Conservation (phyloP, 2,113 vertebrate species). For the Dissostichus mawsoni region DNA sequence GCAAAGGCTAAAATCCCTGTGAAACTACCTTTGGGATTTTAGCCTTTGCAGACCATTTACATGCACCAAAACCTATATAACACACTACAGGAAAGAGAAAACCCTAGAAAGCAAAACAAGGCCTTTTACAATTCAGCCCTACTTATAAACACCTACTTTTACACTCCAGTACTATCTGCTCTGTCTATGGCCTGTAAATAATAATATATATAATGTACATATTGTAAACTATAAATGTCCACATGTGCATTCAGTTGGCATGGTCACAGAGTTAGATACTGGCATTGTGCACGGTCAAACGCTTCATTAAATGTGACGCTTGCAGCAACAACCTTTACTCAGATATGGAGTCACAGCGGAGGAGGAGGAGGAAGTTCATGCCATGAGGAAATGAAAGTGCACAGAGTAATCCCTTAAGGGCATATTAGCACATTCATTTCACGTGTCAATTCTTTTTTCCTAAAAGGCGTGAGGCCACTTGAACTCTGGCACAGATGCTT, state of each 20-base stretch:
- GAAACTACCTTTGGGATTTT: too few species aligned
- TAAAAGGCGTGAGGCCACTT: slow-evolving; percentile 15
- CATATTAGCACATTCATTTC: neutral
- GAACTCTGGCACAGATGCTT: slow-evolving; percentile 67
- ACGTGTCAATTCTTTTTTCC: neutral
- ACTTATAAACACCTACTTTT: neutral
- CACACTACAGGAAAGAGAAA: too few species aligned
- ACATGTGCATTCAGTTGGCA: neutral
- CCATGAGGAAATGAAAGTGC: neutral
- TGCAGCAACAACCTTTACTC: slow-evolving; percentile 30
- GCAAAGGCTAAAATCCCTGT: too few species aligned
- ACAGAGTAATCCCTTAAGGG: neutral
- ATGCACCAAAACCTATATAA: too few species aligned
- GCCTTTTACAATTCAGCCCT: neutral
- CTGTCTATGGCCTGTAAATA: too few species aligned
- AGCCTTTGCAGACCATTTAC: too few species aligned
- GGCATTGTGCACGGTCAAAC: neutral
- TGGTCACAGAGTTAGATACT: neutral
- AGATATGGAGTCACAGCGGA: slow-evolving; percentile 35
- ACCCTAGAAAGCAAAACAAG: too few species aligned
- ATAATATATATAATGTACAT: neutral
- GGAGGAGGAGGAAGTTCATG: neutral
- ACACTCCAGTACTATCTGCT: neutral
- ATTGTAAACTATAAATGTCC: neutral
- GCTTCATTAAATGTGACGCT: slow-evolving; percentile 19